Evolutionary conservation across 2,797 vertebrate genomes (phyloP).

Genomic region (Hydrophis major): DNA sequence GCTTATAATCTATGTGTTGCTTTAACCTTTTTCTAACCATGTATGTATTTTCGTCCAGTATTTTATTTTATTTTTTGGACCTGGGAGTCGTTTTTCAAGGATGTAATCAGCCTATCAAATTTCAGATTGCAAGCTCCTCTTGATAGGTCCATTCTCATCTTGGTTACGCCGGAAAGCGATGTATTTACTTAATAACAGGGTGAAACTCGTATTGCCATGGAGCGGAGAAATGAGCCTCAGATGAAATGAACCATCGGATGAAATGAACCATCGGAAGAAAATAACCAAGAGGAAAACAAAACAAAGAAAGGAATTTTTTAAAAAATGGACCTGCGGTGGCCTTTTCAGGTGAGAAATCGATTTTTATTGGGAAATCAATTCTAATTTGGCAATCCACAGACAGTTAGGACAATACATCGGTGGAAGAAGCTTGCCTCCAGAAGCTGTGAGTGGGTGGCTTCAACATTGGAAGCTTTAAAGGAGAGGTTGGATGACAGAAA

Average conservation of each 20-base stretch:
- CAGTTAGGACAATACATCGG: slow-evolving; percentile 32
- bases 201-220: slow-evolving; percentile 42
- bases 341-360: slow-evolving; percentile 70
- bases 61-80: no score
- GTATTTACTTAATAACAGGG: background rate
- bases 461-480: no score
- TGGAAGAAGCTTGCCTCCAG: slow-evolving; percentile 61
- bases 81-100: background rate
- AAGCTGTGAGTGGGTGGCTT: no score
- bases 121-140: background rate
- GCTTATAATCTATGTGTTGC: no score
- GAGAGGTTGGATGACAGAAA: no score
- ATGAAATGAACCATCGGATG: slow-evolving; percentile 58
- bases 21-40: no score
- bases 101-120: background rate
- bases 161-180: background rate
- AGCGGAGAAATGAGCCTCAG: slow-evolving; percentile 36
- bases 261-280: slow-evolving; percentile 47
- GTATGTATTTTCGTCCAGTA: no score
- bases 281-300: slow-evolving; percentile 3
- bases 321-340: slow-evolving; percentile 68
- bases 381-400: slow-evolving; percentile 71
- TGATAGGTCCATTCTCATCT: background rate
- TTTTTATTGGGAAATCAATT: slow-evolving; percentile 80
- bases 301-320: slow-evolving; percentile 40